phyloP scores from a whole-genome alignment of 2,888 invertebrate species.

The Cheilosia grossa region DNA sequence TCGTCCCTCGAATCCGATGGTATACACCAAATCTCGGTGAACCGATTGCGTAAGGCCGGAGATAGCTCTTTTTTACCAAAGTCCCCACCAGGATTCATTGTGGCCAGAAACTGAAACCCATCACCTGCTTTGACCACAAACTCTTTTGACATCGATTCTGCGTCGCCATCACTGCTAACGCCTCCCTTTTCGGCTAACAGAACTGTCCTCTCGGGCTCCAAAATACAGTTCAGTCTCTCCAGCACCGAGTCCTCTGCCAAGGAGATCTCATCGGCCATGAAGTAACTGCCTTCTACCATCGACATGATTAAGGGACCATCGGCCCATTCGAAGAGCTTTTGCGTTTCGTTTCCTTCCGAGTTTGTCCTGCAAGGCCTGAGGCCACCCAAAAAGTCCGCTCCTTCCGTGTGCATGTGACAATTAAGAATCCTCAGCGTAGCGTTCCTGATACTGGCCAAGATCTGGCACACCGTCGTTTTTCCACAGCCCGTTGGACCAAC shows the following conservation, averaged over 20 bases:
- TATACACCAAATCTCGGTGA: conserved; percentile 99
- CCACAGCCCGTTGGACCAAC: conserved; percentile 99
- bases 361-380: conserved; percentile 89
- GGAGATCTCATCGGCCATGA: conserved; percentile 99
- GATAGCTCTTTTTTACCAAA: conserved; percentile 99
- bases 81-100: conserved; percentile 99
- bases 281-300: conserved; percentile 94
- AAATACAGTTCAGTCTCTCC: conserved; percentile 97
- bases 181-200: conserved; percentile 95
- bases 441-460: conserved; percentile 88
- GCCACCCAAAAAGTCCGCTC: conserved; percentile 98
- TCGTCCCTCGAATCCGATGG: conserved; percentile 89
- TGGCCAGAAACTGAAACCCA: conserved; percentile 95
- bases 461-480: conserved; percentile 97
- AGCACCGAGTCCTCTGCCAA: conserved; percentile 99
- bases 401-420: conserved; percentile 99
- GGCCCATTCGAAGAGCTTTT: conserved; percentile 96
- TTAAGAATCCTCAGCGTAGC: conserved; percentile 92
- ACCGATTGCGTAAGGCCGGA: conserved; percentile 97
- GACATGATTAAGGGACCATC: conserved; percentile 97
- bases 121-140: conserved; percentile 87
- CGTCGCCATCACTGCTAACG: conserved; percentile 83
- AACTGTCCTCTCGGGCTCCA: conserved; percentile 96
- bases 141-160: conserved; percentile 80
- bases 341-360: conserved; percentile 70